Base-by-base conservation (phyloP, 2,797 vertebrate species). In the Microctenopoma steveboyesi region DNA sequence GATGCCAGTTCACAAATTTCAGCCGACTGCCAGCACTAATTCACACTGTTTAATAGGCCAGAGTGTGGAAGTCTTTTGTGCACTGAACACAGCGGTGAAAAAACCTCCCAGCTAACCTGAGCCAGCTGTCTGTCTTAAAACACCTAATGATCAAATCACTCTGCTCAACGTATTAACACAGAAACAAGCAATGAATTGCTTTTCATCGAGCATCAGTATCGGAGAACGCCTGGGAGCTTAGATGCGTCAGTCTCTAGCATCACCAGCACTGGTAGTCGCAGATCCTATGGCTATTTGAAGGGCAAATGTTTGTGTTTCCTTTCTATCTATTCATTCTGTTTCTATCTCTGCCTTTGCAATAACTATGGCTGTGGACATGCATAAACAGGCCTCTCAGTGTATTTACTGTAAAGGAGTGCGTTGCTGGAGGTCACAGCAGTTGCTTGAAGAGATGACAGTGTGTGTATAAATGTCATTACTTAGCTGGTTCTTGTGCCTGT, bases 401-500 rank as follows among this genome's bases (percentile, higher is more conserved):
- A 48, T 73, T 52, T 39, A 7, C 47, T 40, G 4, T 5, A 13
- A 37, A n/a, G 49, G 25, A 55, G 37, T 30, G 51, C 40, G 35
- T 61, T 61, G 42, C 56, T 40, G 0, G 66, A 71, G 62, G 70
- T 69, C 22, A 47, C 35, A 28, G 46, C 4, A 49, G 51, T 48
- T 49, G 16, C 15, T 39, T 10, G n/a, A 13, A 9, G 52, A 64
- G 48, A 50, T 40, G 42, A 77, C 33, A 15, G 45, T 48, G 37
- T 55, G 12, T 57, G 12, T 18, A n/a, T 57, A 15, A 57, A 67
- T 67, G 70, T 35, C 55, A 62, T 75, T 50, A 64, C 69, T 73
- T 51, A 56, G 51, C 43, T 35, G 57, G 45, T 18, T 39, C 46
- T 52, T 49, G 13, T 50, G 60, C 35, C 35, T 46, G 15, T 76